Conservation (phyloP, 2,888 invertebrate genomes). For the Thera obeliscata region DNA sequence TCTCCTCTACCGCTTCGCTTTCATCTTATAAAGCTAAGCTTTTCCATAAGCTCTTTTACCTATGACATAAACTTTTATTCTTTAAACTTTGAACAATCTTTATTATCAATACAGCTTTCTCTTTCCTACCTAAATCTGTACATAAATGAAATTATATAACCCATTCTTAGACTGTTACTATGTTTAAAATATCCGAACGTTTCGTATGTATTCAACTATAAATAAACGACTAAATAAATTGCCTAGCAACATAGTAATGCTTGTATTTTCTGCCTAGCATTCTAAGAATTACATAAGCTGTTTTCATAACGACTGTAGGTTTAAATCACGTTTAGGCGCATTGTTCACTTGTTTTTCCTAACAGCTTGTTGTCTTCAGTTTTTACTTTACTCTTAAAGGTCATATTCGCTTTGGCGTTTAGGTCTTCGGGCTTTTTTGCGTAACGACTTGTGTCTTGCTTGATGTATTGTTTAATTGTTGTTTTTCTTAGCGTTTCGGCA, state of each 20-base stretch:
- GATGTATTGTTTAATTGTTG: not conserved
- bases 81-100: too few relatives aligned
- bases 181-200: not conserved
- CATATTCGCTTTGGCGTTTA: not conserved
- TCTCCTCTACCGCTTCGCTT: not conserved
- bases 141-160: too few relatives aligned
- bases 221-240: conserved; percentile 6
- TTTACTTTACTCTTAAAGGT: not conserved
- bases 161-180: too few relatives aligned
- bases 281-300: conserved; percentile 30
- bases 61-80: too few relatives aligned
- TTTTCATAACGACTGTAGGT: conserved; percentile 31
- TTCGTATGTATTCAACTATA: conserved; percentile 4
- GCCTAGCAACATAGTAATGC: conserved; percentile 17
- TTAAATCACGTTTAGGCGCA: conserved; percentile 17
- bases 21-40: not conserved
- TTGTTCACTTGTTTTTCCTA: conserved; percentile 18
- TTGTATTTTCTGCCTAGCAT: conserved; percentile 23
- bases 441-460: not conserved
- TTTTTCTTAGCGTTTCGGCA: not conserved
- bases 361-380: conserved; percentile 3
- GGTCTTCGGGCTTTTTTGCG: conserved; percentile 1
- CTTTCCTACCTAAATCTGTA: too few relatives aligned
- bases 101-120: too few relatives aligned
- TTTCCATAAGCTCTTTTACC: too few relatives aligned